These are phyloP conservation scores for Brachionus manjavacas DNA, from an alignment of 1,140 invertebrate species.

Conservation along the genomic window DNA sequence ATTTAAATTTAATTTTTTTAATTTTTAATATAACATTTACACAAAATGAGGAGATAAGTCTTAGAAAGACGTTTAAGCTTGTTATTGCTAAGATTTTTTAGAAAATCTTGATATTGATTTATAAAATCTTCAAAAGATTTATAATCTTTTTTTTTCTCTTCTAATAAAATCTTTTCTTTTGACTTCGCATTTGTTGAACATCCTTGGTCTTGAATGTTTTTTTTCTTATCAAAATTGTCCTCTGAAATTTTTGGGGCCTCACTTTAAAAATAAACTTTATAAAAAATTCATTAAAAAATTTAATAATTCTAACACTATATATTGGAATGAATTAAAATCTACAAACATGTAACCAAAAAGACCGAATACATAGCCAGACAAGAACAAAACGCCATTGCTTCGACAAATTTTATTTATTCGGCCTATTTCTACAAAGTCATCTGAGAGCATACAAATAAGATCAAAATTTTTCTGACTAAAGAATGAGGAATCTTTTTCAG, in stretches of 20 bases:
- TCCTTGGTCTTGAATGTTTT: background rate
- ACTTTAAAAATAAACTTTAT: background rate
- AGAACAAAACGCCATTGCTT: slow-evolving; percentile 73
- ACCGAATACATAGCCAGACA: slow-evolving; percentile 85
- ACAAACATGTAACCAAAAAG: slow-evolving; percentile 84
- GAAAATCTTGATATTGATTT: background rate
- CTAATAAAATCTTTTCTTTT: background rate
- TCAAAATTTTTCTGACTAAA: slow-evolving; percentile 70
- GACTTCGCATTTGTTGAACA: background rate
- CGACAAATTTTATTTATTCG: slow-evolving; percentile 75
- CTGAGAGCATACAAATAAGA: slow-evolving; percentile 75
- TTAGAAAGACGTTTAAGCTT: slow-evolving; percentile 27
- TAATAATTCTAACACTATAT: slow-evolving; percentile 76
- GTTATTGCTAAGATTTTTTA: background rate
- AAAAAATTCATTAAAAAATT: background rate
- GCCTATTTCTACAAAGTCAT: slow-evolving; percentile 66
- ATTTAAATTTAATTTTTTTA: background rate
- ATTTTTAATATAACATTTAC: background rate
- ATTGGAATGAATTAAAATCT: slow-evolving; percentile 79
- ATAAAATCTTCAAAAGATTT: background rate
- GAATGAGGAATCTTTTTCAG: slow-evolving; percentile 65
- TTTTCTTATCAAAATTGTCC: slow-evolving; percentile 17
- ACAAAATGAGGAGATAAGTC: background rate
- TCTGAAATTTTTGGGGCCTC: slow-evolving; percentile 22
- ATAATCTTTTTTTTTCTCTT: background rate